phyloP scores from a whole-genome alignment of 1,140 invertebrate genomes.

The Drosophila auraria region DNA sequence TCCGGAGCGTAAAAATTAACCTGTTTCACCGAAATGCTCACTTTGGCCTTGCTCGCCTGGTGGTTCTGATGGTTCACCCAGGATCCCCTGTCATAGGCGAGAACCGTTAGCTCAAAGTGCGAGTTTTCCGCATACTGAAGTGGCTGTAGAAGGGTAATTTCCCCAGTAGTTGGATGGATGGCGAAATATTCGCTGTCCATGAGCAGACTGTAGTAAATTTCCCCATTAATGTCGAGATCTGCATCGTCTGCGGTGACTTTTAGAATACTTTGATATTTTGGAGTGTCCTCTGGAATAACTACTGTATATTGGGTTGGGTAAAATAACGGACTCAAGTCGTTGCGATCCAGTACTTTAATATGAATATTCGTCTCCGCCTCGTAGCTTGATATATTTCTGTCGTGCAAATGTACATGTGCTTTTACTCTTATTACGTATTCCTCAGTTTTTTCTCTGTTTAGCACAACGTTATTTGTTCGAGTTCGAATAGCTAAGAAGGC shows the following conservation, averaged over 20 bases:
- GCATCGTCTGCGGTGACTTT: constrained; percentile 95
- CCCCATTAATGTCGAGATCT: constrained; percentile 96
- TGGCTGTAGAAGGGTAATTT: constrained; percentile 93
- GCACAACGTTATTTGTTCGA: constrained; percentile 92
- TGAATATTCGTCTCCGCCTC: constrained; percentile 91
- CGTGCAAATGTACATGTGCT: constrained; percentile 86
- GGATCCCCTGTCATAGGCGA: constrained; percentile 93
- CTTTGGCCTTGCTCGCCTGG: constrained; percentile 89
- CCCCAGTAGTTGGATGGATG: constrained; percentile 95
- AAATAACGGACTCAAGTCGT: constrained; percentile 97
- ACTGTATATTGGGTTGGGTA: constrained; percentile 94
- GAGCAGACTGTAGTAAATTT: constrained; percentile 98
- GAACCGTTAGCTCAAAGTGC: constrained; percentile 91
- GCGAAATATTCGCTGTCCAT: constrained; percentile 94
- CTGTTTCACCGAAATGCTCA: constrained; percentile 91
- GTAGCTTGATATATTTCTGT: constrained; percentile 87
- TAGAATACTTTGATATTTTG: constrained; percentile 91
- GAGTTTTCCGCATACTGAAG: constrained; percentile 90
- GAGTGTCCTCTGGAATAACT: constrained; percentile 95
- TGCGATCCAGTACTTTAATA: constrained; percentile 94
- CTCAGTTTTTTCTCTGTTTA: constrained; percentile 96
- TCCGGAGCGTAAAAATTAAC: constrained; percentile 95
- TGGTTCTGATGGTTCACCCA: constrained; percentile 87
- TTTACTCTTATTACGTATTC: constrained; percentile 92
- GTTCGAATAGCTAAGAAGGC: constrained; percentile 95